Percentiles rank a stretch among this genome's conserved stretches.
Evolutionary conservation across 2,113 vertebrate species (phyloP).

Genomic region (Rallus limicola): DNA sequence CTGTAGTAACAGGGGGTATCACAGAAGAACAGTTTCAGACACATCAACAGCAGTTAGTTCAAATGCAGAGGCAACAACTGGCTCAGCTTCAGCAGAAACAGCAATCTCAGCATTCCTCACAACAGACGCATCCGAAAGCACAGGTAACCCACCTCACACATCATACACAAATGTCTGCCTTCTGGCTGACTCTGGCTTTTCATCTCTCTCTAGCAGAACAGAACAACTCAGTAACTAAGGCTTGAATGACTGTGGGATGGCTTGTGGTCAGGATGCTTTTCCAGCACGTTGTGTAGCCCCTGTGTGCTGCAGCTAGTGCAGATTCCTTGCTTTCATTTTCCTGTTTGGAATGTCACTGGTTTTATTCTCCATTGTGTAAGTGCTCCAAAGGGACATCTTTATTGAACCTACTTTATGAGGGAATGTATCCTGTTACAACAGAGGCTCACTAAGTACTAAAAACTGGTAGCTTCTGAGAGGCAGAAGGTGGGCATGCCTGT

Average conservation of each 20-base stretch:
- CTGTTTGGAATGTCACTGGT: not conserved
- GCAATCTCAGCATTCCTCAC: conserved; percentile 81
- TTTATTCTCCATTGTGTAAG: not conserved
- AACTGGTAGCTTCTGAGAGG: not conserved
- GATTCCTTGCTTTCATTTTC: not conserved
- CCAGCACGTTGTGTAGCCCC: not conserved
- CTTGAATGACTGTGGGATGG: not conserved
- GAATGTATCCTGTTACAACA: not conserved
- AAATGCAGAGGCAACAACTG: conserved; percentile 91
- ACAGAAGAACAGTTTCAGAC: conserved; percentile 93
- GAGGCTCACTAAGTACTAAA: not conserved
- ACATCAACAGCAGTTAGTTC: conserved; percentile 90
- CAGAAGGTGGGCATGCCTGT: not conserved
- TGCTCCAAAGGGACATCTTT: not conserved
- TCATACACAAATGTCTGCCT: not conserved
- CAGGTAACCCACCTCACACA: conserved; percentile 67
- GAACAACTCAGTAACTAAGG: not conserved
- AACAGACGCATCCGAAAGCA: conserved; percentile 80
- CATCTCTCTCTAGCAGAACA: fast-evolving
- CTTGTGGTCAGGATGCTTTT: not conserved
- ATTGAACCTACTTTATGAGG: not conserved
- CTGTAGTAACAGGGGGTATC: conserved; percentile 84
- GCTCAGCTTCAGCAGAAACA: conserved; percentile 89
- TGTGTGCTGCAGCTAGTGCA: not conserved
- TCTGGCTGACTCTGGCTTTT: not conserved